Conservation (phyloP, 2,888 invertebrate species). For the Volucella bombylans region DNA sequence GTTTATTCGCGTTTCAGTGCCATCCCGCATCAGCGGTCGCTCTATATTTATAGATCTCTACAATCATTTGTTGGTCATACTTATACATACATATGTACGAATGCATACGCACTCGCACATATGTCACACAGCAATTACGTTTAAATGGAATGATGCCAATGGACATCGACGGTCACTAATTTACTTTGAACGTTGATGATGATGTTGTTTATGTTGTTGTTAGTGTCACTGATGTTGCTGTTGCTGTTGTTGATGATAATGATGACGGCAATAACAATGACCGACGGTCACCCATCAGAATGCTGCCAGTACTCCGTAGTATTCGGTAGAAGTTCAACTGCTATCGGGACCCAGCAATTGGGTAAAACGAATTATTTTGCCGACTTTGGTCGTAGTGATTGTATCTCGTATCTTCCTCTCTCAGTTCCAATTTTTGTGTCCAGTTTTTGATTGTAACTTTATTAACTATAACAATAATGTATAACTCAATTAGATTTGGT, state of each 20-base stretch:
- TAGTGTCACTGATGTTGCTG: conserved; percentile 20
- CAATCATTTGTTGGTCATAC: not conserved
- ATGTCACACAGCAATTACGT: conserved; percentile 67
- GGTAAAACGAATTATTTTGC: conserved; percentile 64
- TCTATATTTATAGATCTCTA: conserved; percentile 2
- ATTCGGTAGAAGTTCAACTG: not conserved
- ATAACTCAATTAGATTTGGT: conserved; percentile 71
- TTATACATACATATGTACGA: not conserved
- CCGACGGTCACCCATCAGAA: conserved; percentile 53
- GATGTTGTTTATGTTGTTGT: conserved; percentile 1
- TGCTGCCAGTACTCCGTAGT: not conserved
- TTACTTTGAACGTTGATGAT: conserved; percentile 67
- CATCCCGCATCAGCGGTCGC: conserved; percentile 53
- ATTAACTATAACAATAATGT: conserved; percentile 64
- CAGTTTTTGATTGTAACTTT: conserved; percentile 40
- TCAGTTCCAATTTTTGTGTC: conserved; percentile 14
- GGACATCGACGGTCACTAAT: conserved; percentile 74
- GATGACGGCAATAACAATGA: conserved; percentile 58
- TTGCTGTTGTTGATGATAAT: conserved; percentile 13
- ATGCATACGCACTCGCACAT: conserved; percentile 2
- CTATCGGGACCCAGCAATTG: conserved; percentile 35
- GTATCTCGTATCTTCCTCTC: too few relatives aligned
- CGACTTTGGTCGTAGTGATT: conserved; percentile 53
- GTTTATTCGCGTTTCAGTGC: conserved; percentile 49
- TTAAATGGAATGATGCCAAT: conserved; percentile 72